Evolutionary conservation across 1,140 invertebrate genomes (phyloP), one percentile per base, ranked within the genome.

Genomic region (Riptortus pedestris): DNA sequence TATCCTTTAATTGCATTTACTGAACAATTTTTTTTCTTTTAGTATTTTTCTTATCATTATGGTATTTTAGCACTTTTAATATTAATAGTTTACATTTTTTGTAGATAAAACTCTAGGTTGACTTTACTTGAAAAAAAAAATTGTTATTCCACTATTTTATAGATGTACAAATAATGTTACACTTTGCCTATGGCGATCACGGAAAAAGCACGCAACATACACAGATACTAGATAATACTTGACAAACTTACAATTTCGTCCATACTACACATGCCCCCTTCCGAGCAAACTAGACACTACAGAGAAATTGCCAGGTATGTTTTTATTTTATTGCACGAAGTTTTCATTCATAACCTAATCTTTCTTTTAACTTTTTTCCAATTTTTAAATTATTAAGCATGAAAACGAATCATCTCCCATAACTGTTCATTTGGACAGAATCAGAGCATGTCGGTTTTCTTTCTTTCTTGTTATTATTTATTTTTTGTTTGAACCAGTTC

Each of bases 1-100:
- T 57, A 60, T 43, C 43, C 31, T 55, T 20, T 55, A 24, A 38
- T 28, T 60, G 59, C 31, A 45, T 60, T 60, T 4, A 60, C 29
- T 22, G 20, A 24, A 60, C 16, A 24, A 16, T 55, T 60, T 7
- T 38, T 38, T 60, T 60, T 31, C 24, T 60, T 60, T 43, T 38
- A 20, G 59, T 45, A 43, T 28, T 33, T 43, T 27, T 24, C 24
- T 24, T 57, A 38, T 38, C 5, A 38, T 38, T 38, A 7, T 38
- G 31, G 31, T 38, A 38, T 7, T 38, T 38, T 38, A 38, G 31
- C 31, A n/a, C n/a, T n/a, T n/a, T n/a, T 38, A 38, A 7, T 38
- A 14, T 7, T 38, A 7, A 38, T 38, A 38, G 31, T 38, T 7
- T 38, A 7, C 31, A 38, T 38, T 38, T 7, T 38, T 7, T 38